Conservation (phyloP, 2,888 invertebrate species). For the Drosophila barbarae region DNA sequence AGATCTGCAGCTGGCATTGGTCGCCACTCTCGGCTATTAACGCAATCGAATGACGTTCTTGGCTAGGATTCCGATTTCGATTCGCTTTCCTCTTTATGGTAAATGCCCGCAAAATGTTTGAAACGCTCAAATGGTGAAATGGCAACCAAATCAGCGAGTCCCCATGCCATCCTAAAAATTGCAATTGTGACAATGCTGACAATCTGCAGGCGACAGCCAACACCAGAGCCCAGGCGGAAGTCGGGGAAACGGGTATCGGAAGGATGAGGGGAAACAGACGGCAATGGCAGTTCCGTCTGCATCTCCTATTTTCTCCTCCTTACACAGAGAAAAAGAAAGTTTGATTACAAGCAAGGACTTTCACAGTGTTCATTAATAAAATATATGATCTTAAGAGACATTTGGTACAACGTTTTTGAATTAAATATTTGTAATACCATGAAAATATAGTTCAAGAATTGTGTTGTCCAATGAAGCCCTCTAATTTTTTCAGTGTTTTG, state of each 20-base stretch:
- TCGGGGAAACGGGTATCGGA: constrained; percentile 34
- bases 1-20: constrained; percentile 65
- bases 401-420: background rate
- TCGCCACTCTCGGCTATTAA: constrained; percentile 50
- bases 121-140: constrained; percentile 50
- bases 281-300: constrained; percentile 43
- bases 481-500: background rate
- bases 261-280: constrained; percentile 55
- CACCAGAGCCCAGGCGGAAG: constrained; percentile 25
- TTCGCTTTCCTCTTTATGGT: constrained; percentile 50
- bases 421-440: too few species aligned
- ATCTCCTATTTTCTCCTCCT: constrained; percentile 1
- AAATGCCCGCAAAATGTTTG: constrained; percentile 59
- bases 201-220: constrained; percentile 72
- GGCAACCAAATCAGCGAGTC: constrained; percentile 68
- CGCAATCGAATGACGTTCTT: constrained; percentile 66
- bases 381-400: background rate
- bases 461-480: too few species aligned
- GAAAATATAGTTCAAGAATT: background rate
- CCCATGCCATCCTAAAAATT: constrained; percentile 51
- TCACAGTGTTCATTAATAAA: background rate
- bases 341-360: background rate
- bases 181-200: constrained; percentile 75
- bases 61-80: constrained; percentile 35
- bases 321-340: background rate